Percentiles rank a stretch among this genome's conserved stretches.
Evolutionary conservation across 2,797 vertebrate species (phyloP).

Genomic region (Artibeus jamaicensis): DNA sequence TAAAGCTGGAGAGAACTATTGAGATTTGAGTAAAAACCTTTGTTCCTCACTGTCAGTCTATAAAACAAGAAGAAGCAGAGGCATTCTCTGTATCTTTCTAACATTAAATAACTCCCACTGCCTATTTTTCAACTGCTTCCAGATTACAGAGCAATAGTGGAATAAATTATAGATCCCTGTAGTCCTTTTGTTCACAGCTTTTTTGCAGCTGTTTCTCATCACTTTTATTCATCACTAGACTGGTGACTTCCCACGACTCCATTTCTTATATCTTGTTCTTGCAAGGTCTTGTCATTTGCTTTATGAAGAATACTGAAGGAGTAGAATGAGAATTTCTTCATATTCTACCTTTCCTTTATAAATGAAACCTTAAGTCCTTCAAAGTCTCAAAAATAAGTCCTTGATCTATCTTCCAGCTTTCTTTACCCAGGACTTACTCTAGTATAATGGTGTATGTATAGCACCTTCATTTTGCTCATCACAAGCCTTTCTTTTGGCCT

Average conservation of each 20-base stretch:
- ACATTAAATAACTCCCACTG: neutral
- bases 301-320: neutral
- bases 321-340: neutral
- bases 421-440: neutral
- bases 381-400: neutral
- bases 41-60: neutral
- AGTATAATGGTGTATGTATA: neutral
- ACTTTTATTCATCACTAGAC: neutral
- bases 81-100: neutral
- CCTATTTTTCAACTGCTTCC: neutral
- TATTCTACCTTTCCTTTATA: neutral
- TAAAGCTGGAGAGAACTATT: neutral
- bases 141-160: neutral
- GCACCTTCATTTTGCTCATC: neutral
- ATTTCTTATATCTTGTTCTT: neutral
- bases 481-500: neutral
- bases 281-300: neutral
- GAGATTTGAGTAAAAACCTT: neutral
- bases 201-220: neutral
- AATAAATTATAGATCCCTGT: neutral
- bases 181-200: neutral
- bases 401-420: neutral
- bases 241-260: neutral
- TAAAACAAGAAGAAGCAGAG: conserved; percentile 43
- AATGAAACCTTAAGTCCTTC: neutral